Evolutionary conservation across 2,888 invertebrate genomes (phyloP), one percentile per base, ranked within the genome.

Genomic region (Alentia gelatinosa): DNA sequence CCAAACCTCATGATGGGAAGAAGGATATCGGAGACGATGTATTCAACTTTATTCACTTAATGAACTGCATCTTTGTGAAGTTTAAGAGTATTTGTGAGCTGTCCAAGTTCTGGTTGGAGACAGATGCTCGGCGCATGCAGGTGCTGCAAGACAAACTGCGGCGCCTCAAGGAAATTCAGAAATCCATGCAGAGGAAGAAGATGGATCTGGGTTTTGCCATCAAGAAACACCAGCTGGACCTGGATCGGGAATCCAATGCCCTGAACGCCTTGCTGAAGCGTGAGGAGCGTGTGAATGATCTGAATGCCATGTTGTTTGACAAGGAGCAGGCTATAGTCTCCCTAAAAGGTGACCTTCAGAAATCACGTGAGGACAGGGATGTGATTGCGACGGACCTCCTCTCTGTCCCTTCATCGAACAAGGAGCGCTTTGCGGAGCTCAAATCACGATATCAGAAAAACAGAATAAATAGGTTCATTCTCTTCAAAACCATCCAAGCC

Each of bases 21-120:
- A 86, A 86, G 50, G 86, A 86, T 47, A 50, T 86, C 15, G 86
- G 86, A 9, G 86, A 86, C 23, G 86, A 86, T 86, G 50, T 86
- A 1, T 86, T 86, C 33, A 86, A 86, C 26, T 86, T 86, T 30
- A 86, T 86, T 30, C 86, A 86, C 23, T 35, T 86, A 5, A 86
- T 86, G 86, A 86, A 86, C 35, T 47, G 9, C 30, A 86, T 50
- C 0, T 86, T 86, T 47, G 47, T 30, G 4, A 86, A 86, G 23
- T 86, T 86, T 30, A 86, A 86, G 19, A 86, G 86, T 30, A 42
- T 86, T 42, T 47, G 42, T n/a, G 86, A 86, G 12, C 47, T 86
- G n/a, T 86, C 86, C 23, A 86, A 86, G 19, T 30, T 35, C 19
- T 86, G 86, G 86, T 47, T 86, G 42, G 86, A 86, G 30, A 42